These are phyloP conservation scores for Lycodopsis pacificus DNA, from an alignment of 2,797 vertebrate genomes.

Conservation along the genomic window DNA sequence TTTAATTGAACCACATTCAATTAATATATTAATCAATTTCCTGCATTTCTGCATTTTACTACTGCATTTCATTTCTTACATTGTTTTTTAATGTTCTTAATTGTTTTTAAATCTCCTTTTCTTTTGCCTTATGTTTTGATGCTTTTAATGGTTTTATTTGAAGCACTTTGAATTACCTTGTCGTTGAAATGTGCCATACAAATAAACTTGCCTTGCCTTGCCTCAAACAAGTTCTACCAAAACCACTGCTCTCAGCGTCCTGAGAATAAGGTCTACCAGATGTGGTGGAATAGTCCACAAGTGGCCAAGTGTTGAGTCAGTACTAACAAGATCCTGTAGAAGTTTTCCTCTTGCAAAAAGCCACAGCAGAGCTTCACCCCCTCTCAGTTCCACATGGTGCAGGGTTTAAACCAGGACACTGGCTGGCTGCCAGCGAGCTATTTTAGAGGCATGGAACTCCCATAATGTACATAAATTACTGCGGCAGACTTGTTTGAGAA, in stretches of 20 bases:
- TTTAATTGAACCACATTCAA: no score
- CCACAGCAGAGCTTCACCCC: conserved; percentile 35
- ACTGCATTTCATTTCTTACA: no score
- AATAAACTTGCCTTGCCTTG: no score
- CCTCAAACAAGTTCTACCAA: conserved; percentile 17
- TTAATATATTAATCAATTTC: no score
- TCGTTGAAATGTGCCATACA: no score
- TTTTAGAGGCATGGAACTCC: conserved; percentile 59
- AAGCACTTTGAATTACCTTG: no score
- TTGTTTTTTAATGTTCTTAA: no score
- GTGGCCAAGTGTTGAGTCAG: conserved; percentile 68
- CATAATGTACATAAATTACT: conserved; percentile 64
- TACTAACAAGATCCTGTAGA: conserved; percentile 54
- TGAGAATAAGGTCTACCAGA: conserved; percentile 55
- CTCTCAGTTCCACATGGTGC: conserved; percentile 40
- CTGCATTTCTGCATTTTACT: no score
- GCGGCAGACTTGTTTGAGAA: conserved; percentile 28
- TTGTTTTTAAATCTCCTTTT: no score
- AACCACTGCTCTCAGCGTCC: conserved; percentile 16
- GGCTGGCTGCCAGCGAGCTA: conserved; percentile 49
- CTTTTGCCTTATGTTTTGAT: no score
- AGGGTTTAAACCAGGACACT: conserved; percentile 71
- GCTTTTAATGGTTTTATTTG: no score
- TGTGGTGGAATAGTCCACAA: conserved; percentile 57
- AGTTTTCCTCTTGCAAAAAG: conserved; percentile 59